Conservation (phyloP, 2,888 invertebrate species). For the Trissonchulus latispiculum region DNA sequence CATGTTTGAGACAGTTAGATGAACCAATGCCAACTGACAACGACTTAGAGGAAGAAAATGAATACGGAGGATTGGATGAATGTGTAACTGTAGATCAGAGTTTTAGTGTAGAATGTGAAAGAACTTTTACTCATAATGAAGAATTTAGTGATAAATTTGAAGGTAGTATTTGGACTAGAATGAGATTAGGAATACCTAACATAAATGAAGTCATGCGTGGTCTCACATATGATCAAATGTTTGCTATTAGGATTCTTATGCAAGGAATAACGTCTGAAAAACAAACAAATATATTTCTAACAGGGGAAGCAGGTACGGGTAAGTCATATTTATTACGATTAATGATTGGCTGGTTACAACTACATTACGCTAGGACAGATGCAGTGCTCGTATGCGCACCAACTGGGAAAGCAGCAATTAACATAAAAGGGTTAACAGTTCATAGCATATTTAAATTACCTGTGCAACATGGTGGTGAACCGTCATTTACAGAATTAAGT, state of each 20-base stretch:
- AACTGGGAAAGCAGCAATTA: slow-evolving; percentile 4
- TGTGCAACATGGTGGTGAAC: slow-evolving; percentile 9
- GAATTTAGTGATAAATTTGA: background rate
- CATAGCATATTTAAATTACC: background rate
- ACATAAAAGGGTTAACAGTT: background rate
- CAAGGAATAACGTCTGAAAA: background rate
- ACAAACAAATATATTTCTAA: background rate
- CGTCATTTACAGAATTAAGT: background rate
- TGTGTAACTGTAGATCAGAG: background rate
- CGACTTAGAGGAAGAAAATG: background rate
- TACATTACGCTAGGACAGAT: background rate
- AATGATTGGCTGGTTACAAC: background rate
- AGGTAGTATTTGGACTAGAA: background rate
- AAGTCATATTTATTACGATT: background rate
- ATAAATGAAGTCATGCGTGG: background rate
- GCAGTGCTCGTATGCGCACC: slow-evolving; percentile 5
- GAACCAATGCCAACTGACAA: background rate
- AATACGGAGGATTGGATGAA: background rate
- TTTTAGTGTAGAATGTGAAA: too few species aligned
- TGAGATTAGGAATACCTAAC: background rate
- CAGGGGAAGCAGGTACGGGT: slow-evolving; percentile 15
- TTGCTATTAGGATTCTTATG: background rate
- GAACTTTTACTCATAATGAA: too few species aligned
- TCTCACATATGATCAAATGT: background rate
- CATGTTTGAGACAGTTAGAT: background rate